These are phyloP conservation scores for Lycodopsis pacificus DNA, from an alignment of 2,797 vertebrate genomes.

Conservation along the genomic window DNA sequence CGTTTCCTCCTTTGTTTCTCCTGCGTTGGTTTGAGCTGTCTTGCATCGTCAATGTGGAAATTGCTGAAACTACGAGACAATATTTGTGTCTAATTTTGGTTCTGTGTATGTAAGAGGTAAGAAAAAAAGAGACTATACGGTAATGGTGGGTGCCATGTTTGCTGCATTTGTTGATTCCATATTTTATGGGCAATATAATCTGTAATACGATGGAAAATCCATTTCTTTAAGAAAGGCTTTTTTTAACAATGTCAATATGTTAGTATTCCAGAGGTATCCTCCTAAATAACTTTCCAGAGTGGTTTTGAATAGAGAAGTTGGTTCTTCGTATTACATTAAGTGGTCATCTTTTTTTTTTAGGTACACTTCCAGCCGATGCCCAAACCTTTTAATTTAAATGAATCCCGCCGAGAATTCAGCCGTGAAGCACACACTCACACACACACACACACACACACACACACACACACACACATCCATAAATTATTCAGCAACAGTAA, in stretches of 20 bases:
- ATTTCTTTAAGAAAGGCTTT: not conserved
- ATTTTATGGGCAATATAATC: constrained; percentile 4
- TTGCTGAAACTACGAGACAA: constrained; percentile 16
- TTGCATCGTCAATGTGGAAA: constrained; percentile 12
- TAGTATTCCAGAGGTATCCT: not conserved
- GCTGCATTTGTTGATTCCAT: constrained; percentile 2
- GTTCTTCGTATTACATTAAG: constrained; percentile 35
- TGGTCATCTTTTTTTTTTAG: constrained; percentile 62
- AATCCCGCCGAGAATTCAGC: constrained; percentile 59
- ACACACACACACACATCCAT: constrained; percentile 17
- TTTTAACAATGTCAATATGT: not conserved
- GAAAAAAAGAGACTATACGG: not conserved
- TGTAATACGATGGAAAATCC: not conserved
- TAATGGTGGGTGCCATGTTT: not conserved
- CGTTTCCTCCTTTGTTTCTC: constrained; percentile 19
- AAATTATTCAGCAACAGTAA: constrained; percentile 72
- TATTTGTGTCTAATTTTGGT: constrained; percentile 15
- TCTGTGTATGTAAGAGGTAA: not conserved
- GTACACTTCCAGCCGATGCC: constrained; percentile 14
- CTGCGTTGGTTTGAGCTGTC: constrained; percentile 3
- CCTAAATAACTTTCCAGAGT: constrained; percentile 24
- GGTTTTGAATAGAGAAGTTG: not conserved
- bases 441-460: not conserved
- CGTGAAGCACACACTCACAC: constrained; percentile 36
- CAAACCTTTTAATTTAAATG: constrained; percentile 40